These are phyloP conservation scores for Nannoperca obscura DNA, from an alignment of 2,797 vertebrate species.

Conservation along the genomic window DNA sequence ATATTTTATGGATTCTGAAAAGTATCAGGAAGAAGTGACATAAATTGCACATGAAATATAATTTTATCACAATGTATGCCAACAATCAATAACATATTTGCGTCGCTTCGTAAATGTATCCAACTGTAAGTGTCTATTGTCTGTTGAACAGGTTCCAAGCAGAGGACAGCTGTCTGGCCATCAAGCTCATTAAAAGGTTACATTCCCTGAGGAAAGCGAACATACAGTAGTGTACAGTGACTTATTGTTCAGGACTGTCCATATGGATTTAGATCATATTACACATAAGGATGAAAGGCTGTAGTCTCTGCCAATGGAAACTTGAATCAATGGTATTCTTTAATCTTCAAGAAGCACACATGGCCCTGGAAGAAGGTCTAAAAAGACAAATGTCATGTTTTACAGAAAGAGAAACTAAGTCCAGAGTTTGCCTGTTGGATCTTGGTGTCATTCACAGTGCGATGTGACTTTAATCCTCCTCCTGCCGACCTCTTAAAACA, in stretches of 20 bases:
- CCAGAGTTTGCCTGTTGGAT: conserved; percentile 32
- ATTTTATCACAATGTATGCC: background rate
- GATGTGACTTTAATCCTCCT: conserved; percentile 50
- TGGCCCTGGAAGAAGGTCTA: conserved; percentile 15
- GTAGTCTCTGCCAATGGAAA: conserved; percentile 36
- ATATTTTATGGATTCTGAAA: conserved; percentile 91
- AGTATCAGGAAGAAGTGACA: conserved; percentile 12
- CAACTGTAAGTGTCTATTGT: background rate
- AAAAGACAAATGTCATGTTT: conserved; percentile 44
- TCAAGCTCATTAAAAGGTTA: conserved; percentile 21
- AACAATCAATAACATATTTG: background rate
- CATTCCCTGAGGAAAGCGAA: conserved; percentile 22
- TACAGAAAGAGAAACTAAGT: conserved; percentile 34
- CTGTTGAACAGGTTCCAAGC: background rate
- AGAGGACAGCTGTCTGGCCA: conserved; percentile 10
- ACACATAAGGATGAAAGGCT: conserved; percentile 29
- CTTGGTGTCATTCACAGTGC: conserved; percentile 38
- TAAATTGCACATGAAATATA: background rate
- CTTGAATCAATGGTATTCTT: conserved; percentile 40
- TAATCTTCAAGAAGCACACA: conserved; percentile 21
- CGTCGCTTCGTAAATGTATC: background rate
- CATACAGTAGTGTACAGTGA: conserved; percentile 28
- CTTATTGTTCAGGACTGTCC: conserved; percentile 37
- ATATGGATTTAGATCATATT: conserved; percentile 33
- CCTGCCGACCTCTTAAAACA: conserved; percentile 21